Evolutionary conservation across 92 coral and sea anemone species (phyloP).

Genomic region (Phenganax stokvisi): DNA sequence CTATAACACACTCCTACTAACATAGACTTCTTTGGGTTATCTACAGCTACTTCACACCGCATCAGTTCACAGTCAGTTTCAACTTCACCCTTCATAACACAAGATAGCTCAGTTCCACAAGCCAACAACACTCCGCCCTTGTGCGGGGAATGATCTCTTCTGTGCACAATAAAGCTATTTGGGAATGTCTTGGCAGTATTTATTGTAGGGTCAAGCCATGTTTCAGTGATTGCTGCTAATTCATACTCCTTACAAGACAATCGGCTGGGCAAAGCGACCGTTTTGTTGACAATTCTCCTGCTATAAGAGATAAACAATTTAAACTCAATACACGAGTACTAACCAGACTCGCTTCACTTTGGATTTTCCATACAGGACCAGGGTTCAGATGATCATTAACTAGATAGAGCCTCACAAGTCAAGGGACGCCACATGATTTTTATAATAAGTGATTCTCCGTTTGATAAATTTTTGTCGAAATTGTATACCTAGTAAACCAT

Average conservation of each 20-base stretch:
- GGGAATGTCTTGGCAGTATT: slow-evolving; percentile 35
- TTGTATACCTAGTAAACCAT: no score
- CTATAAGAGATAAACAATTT: no score
- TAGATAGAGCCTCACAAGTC: no score
- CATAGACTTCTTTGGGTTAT: slow-evolving; percentile 34
- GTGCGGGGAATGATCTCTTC: slow-evolving; percentile 28
- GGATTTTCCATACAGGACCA: no score
- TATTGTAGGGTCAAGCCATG: slow-evolving; percentile 35
- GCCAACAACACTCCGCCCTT: slow-evolving; percentile 45
- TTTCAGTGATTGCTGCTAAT: slow-evolving; percentile 38
- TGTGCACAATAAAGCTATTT: slow-evolving; percentile 9
- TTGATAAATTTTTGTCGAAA: no score
- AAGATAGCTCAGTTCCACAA: slow-evolving; percentile 1
- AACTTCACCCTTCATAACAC: slow-evolving; percentile 25
- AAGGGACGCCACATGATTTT: no score
- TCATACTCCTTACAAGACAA: slow-evolving; percentile 16
- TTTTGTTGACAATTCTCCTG: slow-evolving; percentile 36
- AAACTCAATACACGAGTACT: no score
- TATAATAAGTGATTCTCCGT: no score
- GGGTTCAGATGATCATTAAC: no score
- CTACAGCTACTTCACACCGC: slow-evolving; percentile 45
- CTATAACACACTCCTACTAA: slow-evolving; percentile 52
- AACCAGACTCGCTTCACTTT: no score
- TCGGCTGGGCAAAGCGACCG: slow-evolving; percentile 8
- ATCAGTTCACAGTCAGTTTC: slow-evolving; percentile 51